Evolutionary conservation across 2,888 invertebrate genomes (phyloP).

Genomic region (Trimorus sp.): DNA sequence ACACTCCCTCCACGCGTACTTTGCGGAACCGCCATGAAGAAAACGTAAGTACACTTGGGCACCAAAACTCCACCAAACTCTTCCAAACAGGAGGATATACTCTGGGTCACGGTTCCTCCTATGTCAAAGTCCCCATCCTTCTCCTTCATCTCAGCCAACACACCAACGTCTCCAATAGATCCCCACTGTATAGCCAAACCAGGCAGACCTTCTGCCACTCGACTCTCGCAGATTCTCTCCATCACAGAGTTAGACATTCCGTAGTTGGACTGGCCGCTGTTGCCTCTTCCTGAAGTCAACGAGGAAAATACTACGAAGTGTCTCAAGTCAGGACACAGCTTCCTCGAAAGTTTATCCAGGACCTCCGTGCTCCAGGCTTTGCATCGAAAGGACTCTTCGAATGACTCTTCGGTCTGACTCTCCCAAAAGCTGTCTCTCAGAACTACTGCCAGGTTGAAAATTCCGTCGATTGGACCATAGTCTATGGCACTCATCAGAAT

Average conservation of each 20-base stretch:
- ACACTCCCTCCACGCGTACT: constrained; percentile 87
- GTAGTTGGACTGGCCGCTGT: constrained; percentile 87
- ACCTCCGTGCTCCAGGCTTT: constrained; percentile 82
- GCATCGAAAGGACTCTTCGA: constrained; percentile 83
- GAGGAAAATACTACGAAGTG: constrained; percentile 87
- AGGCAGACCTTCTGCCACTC: constrained; percentile 46
- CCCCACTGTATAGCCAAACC: constrained; percentile 65
- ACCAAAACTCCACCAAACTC: constrained; percentile 89
- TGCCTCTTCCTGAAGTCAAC: constrained; percentile 85
- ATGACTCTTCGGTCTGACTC: constrained; percentile 83
- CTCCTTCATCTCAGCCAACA: constrained; percentile 89
- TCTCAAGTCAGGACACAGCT: constrained; percentile 71
- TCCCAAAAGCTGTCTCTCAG: constrained; percentile 83
- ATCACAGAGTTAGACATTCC: constrained; percentile 83
- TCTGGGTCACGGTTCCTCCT: constrained; percentile 92
- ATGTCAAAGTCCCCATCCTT: constrained; percentile 87
- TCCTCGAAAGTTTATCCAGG: constrained; percentile 58
- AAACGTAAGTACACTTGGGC: constrained; percentile 85
- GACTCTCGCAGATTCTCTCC: constrained; percentile 84
- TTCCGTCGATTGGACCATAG: constrained; percentile 84
- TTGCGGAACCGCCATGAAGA: constrained; percentile 94
- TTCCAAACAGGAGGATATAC: constrained; percentile 90
- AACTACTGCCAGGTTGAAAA: constrained; percentile 86
- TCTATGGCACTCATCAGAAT: constrained; percentile 84
- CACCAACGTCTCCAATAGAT: constrained; percentile 83